Base-by-base conservation (phyloP, 2,797 vertebrate genomes). In the Myotis myotis region DNA sequence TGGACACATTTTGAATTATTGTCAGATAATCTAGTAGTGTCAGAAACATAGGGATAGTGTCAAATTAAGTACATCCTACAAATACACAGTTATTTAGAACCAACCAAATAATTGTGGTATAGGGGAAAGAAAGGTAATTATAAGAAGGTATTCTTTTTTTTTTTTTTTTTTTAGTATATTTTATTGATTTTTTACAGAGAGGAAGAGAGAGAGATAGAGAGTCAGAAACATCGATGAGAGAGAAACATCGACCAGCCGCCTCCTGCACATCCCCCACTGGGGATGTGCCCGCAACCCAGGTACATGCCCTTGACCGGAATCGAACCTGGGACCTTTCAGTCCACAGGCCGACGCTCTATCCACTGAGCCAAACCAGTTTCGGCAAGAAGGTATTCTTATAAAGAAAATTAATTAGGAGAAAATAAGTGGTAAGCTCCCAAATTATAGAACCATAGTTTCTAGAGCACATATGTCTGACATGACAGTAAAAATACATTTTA, bases 1-100 rank as follows among this genome's bases (percentile, higher is more conserved):
- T 83, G 88, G 64, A 86, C 94, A 96, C 51, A 92, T 64, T 96
- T 60, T 93, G 92, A 97, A 96, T 97, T 90, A 89, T 10, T 96
- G 49, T 96, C 68, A 96, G 66, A 93, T 95, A 94, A 92, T 19
- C 23, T 33, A 88, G 15, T 41, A 80, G 22, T 89, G 49, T 47
- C 49, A 74, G 72, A 55, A 94, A 25, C 4, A 8, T 49, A 90
- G 17, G n/a, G 72, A 57, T 82, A 96, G 41, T 60, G 28, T 80
- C 44, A 94, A 71, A 86, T 30, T 88, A 96, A 96, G 33, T 90
- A 91, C 76, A 94, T 92, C 1, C 87, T 94, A 96, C 87, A 36
- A 94, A 82, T 71, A 93, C 7, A 80, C 93, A 71, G 28, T 93
- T 94, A 96, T 62, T 94, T 86, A 92, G 70, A 93, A 15, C 38